A percentile compares a stretch with the other conserved stretches of the same genome.
Conservation (phyloP, 2,888 invertebrate species). For the Oegoconia quadripuncta region DNA sequence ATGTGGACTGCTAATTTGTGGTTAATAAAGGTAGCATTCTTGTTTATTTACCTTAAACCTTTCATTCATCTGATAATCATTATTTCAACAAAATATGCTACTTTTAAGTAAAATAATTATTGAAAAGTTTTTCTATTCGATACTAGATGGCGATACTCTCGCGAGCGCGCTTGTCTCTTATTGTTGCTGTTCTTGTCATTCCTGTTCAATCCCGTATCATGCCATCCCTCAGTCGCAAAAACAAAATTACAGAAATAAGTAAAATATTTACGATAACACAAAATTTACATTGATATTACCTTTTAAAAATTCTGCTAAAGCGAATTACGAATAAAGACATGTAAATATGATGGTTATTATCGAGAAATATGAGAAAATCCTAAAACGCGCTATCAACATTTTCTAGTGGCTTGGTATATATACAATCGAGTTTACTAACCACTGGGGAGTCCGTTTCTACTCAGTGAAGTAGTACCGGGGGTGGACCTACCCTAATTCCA, state of each 20-base stretch:
- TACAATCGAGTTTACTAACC: conserved; percentile 1
- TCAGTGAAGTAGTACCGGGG: conserved; percentile 44
- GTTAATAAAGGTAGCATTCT: no score
- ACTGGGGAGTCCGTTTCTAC: conserved; percentile 56
- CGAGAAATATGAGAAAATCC: conserved; percentile 19
- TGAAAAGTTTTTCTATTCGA: not conserved
- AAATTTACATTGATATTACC: not conserved
- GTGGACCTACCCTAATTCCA: conserved; percentile 40
- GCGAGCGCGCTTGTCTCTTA: not conserved
- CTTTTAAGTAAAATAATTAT: not conserved
- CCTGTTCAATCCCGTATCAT: not conserved
- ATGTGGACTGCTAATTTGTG: no score
- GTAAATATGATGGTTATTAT: not conserved
- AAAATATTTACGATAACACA: not conserved
- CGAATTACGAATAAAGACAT: not conserved
- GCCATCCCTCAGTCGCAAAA: not conserved
- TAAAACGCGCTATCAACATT: conserved; percentile 36
- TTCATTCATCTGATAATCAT: no score
- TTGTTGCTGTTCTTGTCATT: not conserved
- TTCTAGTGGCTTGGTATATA: conserved; percentile 16
- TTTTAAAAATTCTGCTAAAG: not conserved
- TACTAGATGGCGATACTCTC: not conserved
- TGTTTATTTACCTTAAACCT: no score
- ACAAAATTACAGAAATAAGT: no score
- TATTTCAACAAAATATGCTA: no score